Evolutionary conservation across 2,888 invertebrate species (phyloP).

Genomic region (Petrophora chlorosata): DNA sequence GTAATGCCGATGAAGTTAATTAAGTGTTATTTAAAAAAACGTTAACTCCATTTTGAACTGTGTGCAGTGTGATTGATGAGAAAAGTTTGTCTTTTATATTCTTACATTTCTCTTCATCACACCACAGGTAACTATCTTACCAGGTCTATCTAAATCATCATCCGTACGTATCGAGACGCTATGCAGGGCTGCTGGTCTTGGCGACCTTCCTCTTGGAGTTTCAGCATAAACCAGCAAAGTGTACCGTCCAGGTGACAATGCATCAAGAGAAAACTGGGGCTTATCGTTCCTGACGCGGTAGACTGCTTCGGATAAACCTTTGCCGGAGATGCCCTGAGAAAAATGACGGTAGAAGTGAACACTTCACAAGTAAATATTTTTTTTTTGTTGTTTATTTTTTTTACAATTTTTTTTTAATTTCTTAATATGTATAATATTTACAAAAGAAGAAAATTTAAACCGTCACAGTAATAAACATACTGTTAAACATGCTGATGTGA

Average conservation of each 20-base stretch:
- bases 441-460: too few relatives aligned
- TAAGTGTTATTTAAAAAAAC: too few relatives aligned
- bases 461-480: too few relatives aligned
- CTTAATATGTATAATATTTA: too few relatives aligned
- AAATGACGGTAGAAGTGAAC: background rate
- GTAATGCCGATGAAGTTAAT: too few relatives aligned
- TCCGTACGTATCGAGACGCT: conserved; percentile 78
- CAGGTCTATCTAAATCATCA: conserved; percentile 69
- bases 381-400: background rate
- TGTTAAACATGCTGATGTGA: too few relatives aligned
- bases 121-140: too few relatives aligned
- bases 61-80: too few relatives aligned
- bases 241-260: conserved; percentile 90
- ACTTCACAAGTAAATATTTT: background rate
- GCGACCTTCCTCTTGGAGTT: conserved; percentile 91
- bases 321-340: conserved; percentile 74
- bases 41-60: too few relatives aligned
- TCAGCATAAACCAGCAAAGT: conserved; percentile 92
- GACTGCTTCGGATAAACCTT: conserved; percentile 81
- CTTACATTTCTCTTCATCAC: too few relatives aligned
- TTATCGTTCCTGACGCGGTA: conserved; percentile 85
- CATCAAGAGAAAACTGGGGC: conserved; percentile 89
- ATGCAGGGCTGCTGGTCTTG: conserved; percentile 87
- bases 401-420: too few relatives aligned
- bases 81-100: too few relatives aligned